Conservation (phyloP, 2,113 vertebrate genomes). For the Loxodonta africana region DNA sequence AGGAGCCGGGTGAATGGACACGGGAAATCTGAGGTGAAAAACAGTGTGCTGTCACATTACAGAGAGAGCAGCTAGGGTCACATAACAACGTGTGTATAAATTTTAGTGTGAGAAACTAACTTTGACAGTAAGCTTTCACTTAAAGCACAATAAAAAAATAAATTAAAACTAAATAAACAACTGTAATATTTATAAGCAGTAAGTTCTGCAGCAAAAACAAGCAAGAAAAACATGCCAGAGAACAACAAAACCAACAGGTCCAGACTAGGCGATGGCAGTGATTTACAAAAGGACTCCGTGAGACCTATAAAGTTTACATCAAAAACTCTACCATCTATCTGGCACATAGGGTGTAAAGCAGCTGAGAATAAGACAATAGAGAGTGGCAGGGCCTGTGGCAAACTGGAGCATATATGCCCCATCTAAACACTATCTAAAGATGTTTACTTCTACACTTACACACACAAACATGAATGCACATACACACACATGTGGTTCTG, state of each 20-base stretch:
- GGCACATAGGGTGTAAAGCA: not conserved
- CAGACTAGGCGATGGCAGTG: not conserved
- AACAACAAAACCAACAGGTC: not conserved
- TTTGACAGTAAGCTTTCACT: too few relatives aligned
- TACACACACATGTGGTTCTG: not conserved
- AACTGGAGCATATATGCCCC: not conserved
- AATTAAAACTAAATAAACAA: conserved; percentile 15
- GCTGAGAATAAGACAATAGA: not conserved
- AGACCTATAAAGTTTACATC: not conserved
- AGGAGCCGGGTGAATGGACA: too few relatives aligned
- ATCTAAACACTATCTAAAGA: not conserved
- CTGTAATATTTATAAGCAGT: not conserved
- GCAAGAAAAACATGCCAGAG: not conserved
- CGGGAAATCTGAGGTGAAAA: too few relatives aligned
- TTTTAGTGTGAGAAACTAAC: too few relatives aligned
- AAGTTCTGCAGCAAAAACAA: not conserved
- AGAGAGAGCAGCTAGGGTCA: too few relatives aligned
- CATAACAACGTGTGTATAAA: too few relatives aligned
- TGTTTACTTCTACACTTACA: not conserved
- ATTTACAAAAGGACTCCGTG: not conserved
- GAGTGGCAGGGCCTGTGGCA: not conserved
- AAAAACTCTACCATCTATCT: conserved; percentile 20
- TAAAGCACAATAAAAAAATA: too few relatives aligned
- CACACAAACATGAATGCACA: not conserved
- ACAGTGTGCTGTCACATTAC: too few relatives aligned